Percentiles rank a stretch among this genome's conserved stretches.
These are phyloP conservation scores for Congeria kusceri DNA, from an alignment of 2,888 invertebrate genomes.

Conservation along the genomic window DNA sequence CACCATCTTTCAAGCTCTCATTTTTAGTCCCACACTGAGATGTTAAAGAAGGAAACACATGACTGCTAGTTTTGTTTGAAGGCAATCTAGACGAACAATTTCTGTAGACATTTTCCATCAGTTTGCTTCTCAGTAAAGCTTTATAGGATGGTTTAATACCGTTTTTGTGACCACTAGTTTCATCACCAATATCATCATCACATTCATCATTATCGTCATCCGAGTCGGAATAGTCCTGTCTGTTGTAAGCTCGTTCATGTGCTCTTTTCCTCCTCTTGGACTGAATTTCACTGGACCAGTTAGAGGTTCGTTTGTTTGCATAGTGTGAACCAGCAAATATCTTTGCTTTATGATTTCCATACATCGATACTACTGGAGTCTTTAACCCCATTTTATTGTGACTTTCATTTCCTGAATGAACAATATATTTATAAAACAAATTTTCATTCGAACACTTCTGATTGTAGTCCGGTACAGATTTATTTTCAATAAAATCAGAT, in stretches of 20 bases:
- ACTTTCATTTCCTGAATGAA: constrained; percentile 24
- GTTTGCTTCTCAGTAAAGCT: constrained; percentile 25
- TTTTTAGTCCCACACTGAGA: too few relatives aligned
- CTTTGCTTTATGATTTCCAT: constrained; percentile 7
- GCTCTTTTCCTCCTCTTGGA: constrained; percentile 29
- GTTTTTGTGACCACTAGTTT: background rate
- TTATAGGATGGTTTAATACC: constrained; percentile 13
- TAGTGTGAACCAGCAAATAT: constrained; percentile 18
- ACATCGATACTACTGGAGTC: constrained; percentile 46
- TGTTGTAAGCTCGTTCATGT: constrained; percentile 1
- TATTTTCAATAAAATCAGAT: background rate
- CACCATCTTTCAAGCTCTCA: too few relatives aligned
- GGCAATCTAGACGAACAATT: background rate
- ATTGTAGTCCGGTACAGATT: background rate
- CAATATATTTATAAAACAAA: constrained; percentile 37
- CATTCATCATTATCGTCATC: constrained; percentile 12
- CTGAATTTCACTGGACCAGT: constrained; percentile 30
- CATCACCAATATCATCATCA: constrained; percentile 15
- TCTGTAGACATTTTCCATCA: constrained; percentile 4
- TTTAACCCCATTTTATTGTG: constrained; percentile 12
- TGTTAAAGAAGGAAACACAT: too few relatives aligned
- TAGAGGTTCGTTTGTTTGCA: constrained; percentile 30
- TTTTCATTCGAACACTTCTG: background rate
- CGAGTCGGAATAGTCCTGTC: constrained; percentile 26
- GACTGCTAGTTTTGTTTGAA: background rate